These are phyloP conservation scores for Sycophaga agraensis DNA, from an alignment of 1,140 invertebrate species.

Conservation along the genomic window DNA sequence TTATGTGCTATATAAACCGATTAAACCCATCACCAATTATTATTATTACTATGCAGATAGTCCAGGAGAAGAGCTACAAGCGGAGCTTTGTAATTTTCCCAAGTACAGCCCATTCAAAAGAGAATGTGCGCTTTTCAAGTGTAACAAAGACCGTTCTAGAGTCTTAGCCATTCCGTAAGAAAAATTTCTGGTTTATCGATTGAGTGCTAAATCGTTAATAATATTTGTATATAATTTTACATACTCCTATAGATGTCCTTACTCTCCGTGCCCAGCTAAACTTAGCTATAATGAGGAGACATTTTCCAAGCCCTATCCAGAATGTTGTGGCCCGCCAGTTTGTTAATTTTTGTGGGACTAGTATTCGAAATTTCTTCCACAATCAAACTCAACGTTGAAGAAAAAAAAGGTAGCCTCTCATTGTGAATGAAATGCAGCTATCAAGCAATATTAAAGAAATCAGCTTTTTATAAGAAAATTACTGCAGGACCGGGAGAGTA, in stretches of 20 bases:
- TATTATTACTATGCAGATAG: neutral
- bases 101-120: slow-evolving; percentile 2
- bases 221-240: neutral
- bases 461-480: too few relatives aligned
- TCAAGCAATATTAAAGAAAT: too few relatives aligned
- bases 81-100: slow-evolving; percentile 13
- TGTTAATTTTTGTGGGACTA: slow-evolving; percentile 7
- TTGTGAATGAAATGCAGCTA: too few relatives aligned
- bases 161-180: slow-evolving; percentile 3
- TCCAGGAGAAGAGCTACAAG: neutral
- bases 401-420: too few relatives aligned
- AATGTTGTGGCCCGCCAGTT: neutral
- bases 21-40: neutral
- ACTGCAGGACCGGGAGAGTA: too few relatives aligned
- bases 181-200: neutral
- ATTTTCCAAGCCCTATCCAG: slow-evolving; percentile 7
- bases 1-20: too few relatives aligned
- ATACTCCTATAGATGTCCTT: slow-evolving; percentile 2
- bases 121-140: slow-evolving; percentile 14
- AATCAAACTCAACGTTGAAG: too few relatives aligned
- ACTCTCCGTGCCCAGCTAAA: neutral
- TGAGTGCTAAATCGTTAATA: too few relatives aligned
- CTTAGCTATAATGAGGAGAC: neutral
- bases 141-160: slow-evolving; percentile 2
- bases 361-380: too few relatives aligned